Evolutionary conservation across 2,113 vertebrate species (phyloP), one percentile per base, ranked within the genome.

Genomic region (Nerophis lumbriciformis): DNA sequence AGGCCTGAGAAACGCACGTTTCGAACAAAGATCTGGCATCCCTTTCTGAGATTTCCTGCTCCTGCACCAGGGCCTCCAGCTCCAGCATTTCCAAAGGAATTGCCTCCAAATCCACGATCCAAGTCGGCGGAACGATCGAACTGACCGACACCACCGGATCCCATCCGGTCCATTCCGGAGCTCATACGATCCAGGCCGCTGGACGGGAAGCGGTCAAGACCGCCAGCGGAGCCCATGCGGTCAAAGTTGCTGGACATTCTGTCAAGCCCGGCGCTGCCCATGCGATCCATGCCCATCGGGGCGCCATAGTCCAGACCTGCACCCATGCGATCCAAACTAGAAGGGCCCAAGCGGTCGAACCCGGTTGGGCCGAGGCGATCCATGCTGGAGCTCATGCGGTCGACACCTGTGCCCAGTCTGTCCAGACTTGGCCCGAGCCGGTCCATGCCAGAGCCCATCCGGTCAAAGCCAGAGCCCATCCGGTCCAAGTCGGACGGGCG

Each of bases 1-100:
- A 61, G n/a, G 35, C 11, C 54, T 5, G 4, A 35, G 3, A 50
- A 4, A 91, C 95, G 91, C 88, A 98, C 96, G 67, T 99, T 99
- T 89, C 96, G 94, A 80, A 99, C 96, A 86, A 99, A 99, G 80
- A 99, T 99, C 89, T 99, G 96, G 77, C 95, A 98, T 59, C 95
- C 95, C 84, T 97, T 97, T 74, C 95, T 91, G 78, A 94, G 73
- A 64, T 94, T 93, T 68, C 81, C 66, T 36, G 92, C 92, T 7
- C 83, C 87, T 7, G 89, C 12, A 57, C 92, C 93, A 58, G 94
- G 91, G 9, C 94, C 94, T 78, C 92, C 94, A 2, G 91, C 78
- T 67, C 75, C 80, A 48, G 78, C 48, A 54, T 92, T 94, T 12
- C 93, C 89, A 59, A 96, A 96, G 76, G 91, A 91, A 63, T 92